These are phyloP conservation scores for Hedychridium roseum DNA, from an alignment of 2,888 invertebrate species.

Conservation along the genomic window DNA sequence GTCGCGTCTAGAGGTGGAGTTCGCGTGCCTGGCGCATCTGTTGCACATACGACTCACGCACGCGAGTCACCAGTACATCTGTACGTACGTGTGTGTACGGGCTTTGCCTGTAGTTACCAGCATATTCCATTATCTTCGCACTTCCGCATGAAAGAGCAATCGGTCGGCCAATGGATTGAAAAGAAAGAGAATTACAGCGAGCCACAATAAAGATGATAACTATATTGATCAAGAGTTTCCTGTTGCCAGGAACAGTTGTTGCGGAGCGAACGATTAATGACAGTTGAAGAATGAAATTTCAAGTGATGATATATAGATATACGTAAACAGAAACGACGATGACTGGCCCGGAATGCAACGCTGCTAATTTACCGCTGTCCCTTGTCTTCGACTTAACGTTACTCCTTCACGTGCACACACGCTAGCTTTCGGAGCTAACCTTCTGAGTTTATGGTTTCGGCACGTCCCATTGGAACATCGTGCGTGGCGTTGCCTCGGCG, in stretches of 20 bases:
- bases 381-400: too few relatives aligned
- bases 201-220: too few relatives aligned
- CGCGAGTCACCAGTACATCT: conserved; percentile 29
- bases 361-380: too few relatives aligned
- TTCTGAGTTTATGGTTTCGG: conserved; percentile 45
- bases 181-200: conserved; percentile 24
- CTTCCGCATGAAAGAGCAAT: too few relatives aligned
- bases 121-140: too few relatives aligned
- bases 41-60: conserved; percentile 54
- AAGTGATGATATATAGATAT: too few relatives aligned
- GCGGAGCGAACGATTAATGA: too few relatives aligned
- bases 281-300: too few relatives aligned
- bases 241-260: too few relatives aligned
- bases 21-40: conserved; percentile 62
- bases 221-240: too few relatives aligned
- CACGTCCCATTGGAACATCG: conserved; percentile 38
- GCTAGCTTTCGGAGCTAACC: conserved; percentile 34
- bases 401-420: conserved; percentile 36
- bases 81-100: conserved; percentile 9
- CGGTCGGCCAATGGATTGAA: neutral
- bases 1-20: conserved; percentile 45
- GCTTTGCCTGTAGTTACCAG: conserved; percentile 15
- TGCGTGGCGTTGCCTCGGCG: conserved; percentile 7
- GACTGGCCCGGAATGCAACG: too few relatives aligned
- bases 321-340: too few relatives aligned